Evolutionary conservation across 2,888 invertebrate species (phyloP).

Genomic region (Lasioglossum marginatum): DNA sequence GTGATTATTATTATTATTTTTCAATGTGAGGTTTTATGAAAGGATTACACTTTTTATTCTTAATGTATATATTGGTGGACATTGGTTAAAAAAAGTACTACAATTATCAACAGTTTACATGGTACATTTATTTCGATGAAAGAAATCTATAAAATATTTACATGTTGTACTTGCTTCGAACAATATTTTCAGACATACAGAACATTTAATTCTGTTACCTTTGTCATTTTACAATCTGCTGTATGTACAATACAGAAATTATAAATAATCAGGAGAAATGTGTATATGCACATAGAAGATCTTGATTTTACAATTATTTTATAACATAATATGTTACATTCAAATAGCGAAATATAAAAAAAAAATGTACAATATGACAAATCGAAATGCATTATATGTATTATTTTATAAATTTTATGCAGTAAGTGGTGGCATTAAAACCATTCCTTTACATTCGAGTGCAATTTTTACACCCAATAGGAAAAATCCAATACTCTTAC

Average conservation of each 20-base stretch:
- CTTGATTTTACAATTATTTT: neutral
- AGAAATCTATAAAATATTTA: neutral
- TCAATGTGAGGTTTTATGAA: neutral
- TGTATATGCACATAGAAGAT: neutral
- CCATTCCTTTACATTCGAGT: conserved; percentile 91
- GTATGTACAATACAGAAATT: conserved; percentile 11
- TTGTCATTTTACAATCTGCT: neutral
- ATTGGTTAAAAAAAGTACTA: neutral
- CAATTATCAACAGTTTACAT: neutral
- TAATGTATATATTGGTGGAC: neutral
- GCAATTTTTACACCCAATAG: conserved; percentile 91
- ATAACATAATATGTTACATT: neutral
- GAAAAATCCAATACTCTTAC: conserved; percentile 93
- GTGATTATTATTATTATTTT: neutral
- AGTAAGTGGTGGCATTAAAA: conserved; percentile 88
- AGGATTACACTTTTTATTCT: neutral
- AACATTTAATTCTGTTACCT: neutral
- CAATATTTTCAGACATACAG: neutral
- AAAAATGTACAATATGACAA: neutral
- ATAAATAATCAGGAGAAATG: neutral
- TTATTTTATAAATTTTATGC: conserved; percentile 38
- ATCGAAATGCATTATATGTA: neutral
- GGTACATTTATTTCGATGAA: neutral
- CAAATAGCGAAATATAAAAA: conserved; percentile 10
- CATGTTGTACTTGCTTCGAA: neutral